Conservation (phyloP, 2,888 invertebrate genomes). For the Mythimna albipuncta region DNA sequence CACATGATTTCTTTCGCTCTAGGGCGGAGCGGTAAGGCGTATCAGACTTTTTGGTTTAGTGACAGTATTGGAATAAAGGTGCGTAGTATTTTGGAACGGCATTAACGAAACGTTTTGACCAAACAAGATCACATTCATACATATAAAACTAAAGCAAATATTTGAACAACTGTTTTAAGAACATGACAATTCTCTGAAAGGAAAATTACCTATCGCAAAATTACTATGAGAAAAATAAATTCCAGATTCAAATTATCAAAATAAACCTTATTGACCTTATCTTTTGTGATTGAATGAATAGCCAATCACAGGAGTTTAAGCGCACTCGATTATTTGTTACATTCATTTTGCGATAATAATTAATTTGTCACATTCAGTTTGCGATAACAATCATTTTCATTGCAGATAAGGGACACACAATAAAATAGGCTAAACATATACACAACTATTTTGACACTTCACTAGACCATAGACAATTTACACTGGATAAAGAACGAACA, state of each 20-base stretch:
- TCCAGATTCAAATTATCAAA: neutral
- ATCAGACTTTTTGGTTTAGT: too few relatives aligned
- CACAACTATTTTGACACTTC: conserved; percentile 11
- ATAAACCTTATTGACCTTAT: neutral
- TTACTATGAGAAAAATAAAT: neutral
- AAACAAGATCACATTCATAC: neutral
- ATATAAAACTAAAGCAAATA: neutral
- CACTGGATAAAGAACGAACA: conserved; percentile 3
- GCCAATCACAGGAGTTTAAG: neutral
- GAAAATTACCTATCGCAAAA: neutral
- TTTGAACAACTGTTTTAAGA: conserved; percentile 2
- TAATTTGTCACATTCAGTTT: neutral
- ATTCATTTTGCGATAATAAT: neutral
- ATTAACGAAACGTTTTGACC: too few relatives aligned
- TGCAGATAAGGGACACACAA: neutral
- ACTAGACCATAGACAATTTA: conserved; percentile 17
- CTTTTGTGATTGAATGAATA: neutral
- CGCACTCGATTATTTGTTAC: neutral
- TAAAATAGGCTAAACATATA: neutral
- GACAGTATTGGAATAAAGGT: too few relatives aligned
- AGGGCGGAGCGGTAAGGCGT: too few relatives aligned
- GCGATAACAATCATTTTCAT: neutral
- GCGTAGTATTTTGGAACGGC: too few relatives aligned
- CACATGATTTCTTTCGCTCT: too few relatives aligned
- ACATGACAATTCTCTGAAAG: neutral